Base-by-base conservation (phyloP, 2,888 invertebrate species). In the Sphaeridia pumilis region DNA sequence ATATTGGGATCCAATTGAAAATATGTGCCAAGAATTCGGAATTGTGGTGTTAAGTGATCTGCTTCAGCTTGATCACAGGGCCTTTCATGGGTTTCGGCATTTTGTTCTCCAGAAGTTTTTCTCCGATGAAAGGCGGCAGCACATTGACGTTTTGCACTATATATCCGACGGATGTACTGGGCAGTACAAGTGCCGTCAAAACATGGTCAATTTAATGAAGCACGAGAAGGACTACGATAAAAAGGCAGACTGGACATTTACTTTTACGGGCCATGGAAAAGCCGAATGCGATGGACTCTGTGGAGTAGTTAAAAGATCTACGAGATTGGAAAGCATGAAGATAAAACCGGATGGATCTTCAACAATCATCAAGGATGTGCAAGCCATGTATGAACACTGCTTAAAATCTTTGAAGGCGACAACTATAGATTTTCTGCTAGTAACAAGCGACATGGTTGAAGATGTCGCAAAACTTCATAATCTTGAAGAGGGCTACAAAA, bases 181-280 rank as follows among this genome's bases (percentile, higher is more conserved):
- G 2, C 51, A 51, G 34, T 51, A 51, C 22, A 51, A 51, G 36
- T 46, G 46, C 36, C 3, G 24, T 14, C n/a, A 51, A 4, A 51
- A 51, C 26, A 25, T 51, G 7, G n/a, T 14, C 7, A 51, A 51
- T 36, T 31, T 51, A 10, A 12, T 36, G 3, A 3, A 12, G 17
- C 46, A 51, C 26, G 3, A 25, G 2, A 26, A 24, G 14, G 45
- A 46, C 24, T 51, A 34, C 17, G 24, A 28, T 3, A 22, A 44
- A 10, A 12, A 26, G 14, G 45, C 38, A 1, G 10, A 31, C 25
- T 51, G 51, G 51, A 21, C 5, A 17, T 46, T 35, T 38, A 34
- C 27, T 28, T 45, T 46, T 20, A 51, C 51, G 14, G 28, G 24
- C 2, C 51, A 51, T 25, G 51, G 51, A 22, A 51, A 51, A 17